These are phyloP conservation scores for Hofmannophila pseudospretella DNA, from an alignment of 2,888 invertebrate species.

Conservation along the genomic window DNA sequence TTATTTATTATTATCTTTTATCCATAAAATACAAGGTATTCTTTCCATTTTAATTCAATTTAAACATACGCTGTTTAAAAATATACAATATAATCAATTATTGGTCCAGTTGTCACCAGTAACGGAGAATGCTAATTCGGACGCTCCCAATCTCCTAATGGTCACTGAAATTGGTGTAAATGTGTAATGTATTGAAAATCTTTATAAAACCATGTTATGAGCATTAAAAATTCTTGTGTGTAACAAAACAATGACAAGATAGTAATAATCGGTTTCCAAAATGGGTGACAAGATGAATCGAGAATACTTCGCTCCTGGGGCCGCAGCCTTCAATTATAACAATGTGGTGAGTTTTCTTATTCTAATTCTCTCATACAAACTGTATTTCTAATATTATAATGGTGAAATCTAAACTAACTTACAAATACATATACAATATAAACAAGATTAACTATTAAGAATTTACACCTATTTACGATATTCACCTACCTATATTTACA, in stretches of 20 bases:
- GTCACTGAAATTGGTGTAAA: constrained; percentile 29
- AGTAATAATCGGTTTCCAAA: constrained; percentile 10
- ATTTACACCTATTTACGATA: too few relatives aligned
- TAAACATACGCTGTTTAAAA: too few relatives aligned
- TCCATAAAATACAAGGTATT: too few relatives aligned
- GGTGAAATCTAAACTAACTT: not conserved
- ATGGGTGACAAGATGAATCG: constrained; percentile 68
- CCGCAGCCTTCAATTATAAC: constrained; percentile 68
- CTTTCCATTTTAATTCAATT: too few relatives aligned
- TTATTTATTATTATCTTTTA: too few relatives aligned
- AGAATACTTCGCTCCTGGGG: constrained; percentile 62
- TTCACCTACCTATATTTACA: too few relatives aligned
- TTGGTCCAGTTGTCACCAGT: too few relatives aligned
- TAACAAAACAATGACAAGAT: constrained; percentile 15
- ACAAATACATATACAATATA: not conserved
- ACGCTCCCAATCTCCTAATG: constrained; percentile 55
- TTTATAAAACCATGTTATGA: constrained; percentile 23
- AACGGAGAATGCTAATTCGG: constrained; percentile 49
- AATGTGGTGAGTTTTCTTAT: constrained; percentile 60
- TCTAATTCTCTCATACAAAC: not conserved
- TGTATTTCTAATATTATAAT: not conserved
- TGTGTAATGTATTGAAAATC: constrained; percentile 18
- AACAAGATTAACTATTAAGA: too few relatives aligned
- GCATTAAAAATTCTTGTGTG: constrained; percentile 30
- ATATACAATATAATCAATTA: too few relatives aligned